Base-by-base conservation (phyloP, 2,888 invertebrate genomes). In the Lithophane socia region DNA sequence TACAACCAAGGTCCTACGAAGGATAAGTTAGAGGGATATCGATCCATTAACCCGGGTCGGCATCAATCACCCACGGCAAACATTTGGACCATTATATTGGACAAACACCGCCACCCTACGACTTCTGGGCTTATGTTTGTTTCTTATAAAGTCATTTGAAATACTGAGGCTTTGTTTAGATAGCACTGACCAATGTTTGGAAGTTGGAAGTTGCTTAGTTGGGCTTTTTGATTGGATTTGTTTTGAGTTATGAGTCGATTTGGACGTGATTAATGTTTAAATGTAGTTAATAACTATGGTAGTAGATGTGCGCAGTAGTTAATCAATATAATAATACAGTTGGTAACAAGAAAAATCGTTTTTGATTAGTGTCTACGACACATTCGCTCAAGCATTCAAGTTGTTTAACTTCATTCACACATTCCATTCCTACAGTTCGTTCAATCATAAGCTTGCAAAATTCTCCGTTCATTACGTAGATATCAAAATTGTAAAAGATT, bases 51-150 rank as follows among this genome's bases (percentile, higher is more conserved):
- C 87, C 85, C 89, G 86, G 83, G 91, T 89, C 90, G 90, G 91
- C 94, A 95, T 95, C 95, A 95, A 95, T 95, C 95, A 95, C 93
- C 86, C 79, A 86, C 85, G 58, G 91, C 95, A 95, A 95, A 95
- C 94, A 95, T 92, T 90, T 90, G 90, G 86, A 89, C 95, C 92
- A 94, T 95, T 94, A 94, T 94, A 94, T 94, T 92, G 93, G 92
- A 92, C 94, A 95, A 95, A 92, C 92, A 87, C 65, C 54, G 76
- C 83, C 82, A 52, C 79, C 83, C 84, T 70, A 81, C 87, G 91
- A 91, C 93, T 92, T 90, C 92, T 91, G 92, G 90, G 85, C 89
- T 89, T 84, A 84, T 91, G 88, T 91, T 91, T 90, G 91, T 91
- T 92, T 92, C 92, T 92, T 92, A 90, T 89, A 84, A 86, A 92